A percentile compares a stretch with the other conserved stretches of the same genome.
phyloP scores from a whole-genome alignment of 92 coral and sea anemone genomes.

The Anthopleura xanthogrammica region DNA sequence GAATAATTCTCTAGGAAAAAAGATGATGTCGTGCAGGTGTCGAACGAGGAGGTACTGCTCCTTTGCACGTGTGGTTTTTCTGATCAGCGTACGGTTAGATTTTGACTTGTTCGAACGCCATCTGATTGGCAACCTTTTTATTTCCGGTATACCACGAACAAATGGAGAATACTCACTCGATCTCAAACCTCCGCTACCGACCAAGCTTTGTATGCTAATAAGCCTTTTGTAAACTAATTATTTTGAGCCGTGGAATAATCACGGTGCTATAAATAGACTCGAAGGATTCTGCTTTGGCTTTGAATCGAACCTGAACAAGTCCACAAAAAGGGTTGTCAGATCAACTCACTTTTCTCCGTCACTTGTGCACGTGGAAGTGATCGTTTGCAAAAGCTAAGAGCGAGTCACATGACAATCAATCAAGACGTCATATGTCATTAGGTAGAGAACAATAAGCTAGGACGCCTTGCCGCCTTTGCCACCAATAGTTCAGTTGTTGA shows the following conservation, averaged over 20 bases:
- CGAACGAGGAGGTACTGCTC: constrained; percentile 40
- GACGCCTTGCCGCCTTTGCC: constrained; percentile 86
- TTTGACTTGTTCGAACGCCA: constrained; percentile 20
- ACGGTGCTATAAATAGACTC: constrained; percentile 52
- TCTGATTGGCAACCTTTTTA: constrained; percentile 51
- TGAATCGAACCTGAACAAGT: constrained; percentile 2
- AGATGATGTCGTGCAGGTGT: constrained; percentile 67
- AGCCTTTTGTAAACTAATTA: constrained; percentile 86
- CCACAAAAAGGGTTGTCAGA: constrained; percentile 19
- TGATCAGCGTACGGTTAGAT: constrained; percentile 38
- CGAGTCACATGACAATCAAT: constrained; percentile 99
- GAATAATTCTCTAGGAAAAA: constrained; percentile 12
- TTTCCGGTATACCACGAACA: constrained; percentile 57
- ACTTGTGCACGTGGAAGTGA: constrained; percentile 68
- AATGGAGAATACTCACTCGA: constrained; percentile 23
- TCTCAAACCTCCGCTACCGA: constrained; percentile 56
- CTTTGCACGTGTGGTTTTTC: constrained; percentile 52
- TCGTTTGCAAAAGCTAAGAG: constrained; percentile 42
- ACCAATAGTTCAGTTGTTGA: constrained; percentile 97
- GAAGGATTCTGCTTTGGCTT: constrained; percentile 13
- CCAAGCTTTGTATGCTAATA: constrained; percentile 59
- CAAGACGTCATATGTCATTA: constrained; percentile 99
- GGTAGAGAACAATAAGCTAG: constrained; percentile 74
- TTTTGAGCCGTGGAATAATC: constrained; percentile 64
- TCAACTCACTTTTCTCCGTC: constrained; percentile 14